Percentiles rank a stretch among this genome's conserved stretches.
Conservation (phyloP, 2,113 vertebrate species). For the Acanthisitta chloris region DNA sequence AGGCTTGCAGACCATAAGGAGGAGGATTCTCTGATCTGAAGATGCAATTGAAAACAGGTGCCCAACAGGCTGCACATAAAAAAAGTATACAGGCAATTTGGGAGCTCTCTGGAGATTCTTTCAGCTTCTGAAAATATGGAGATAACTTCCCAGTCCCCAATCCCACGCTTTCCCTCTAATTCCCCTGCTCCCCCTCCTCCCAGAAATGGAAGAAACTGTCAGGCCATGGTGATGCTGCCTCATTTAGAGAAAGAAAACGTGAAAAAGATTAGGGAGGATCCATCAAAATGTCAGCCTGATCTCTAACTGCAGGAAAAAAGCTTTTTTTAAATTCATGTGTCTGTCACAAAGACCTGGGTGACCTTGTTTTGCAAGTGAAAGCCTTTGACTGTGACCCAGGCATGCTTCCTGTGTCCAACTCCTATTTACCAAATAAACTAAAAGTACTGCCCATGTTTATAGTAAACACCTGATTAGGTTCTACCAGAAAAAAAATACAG, state of each 20-base stretch:
- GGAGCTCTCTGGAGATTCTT: slow-evolving; percentile 69
- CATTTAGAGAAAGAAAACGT: slow-evolving; percentile 50
- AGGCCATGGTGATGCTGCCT: slow-evolving; percentile 17
- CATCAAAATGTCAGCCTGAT: slow-evolving; percentile 52
- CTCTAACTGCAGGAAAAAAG: slow-evolving; percentile 6
- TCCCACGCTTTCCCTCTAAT: background rate
- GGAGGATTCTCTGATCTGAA: slow-evolving; percentile 71
- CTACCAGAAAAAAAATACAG: slow-evolving; percentile 49
- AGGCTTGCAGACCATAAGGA: slow-evolving; percentile 29
- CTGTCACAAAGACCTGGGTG: slow-evolving; percentile 3
- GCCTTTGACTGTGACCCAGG: slow-evolving; percentile 47
- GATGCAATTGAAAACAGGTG: slow-evolving; percentile 80
- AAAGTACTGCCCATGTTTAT: slow-evolving; percentile 86
- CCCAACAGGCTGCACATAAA: slow-evolving; percentile 34
- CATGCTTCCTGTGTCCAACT: slow-evolving; percentile 73
- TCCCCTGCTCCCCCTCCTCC: background rate
- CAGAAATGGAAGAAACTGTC: slow-evolving; percentile 23
- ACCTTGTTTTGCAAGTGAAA: slow-evolving; percentile 72
- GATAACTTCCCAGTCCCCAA: slow-evolving; percentile 39
- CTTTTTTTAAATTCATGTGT: background rate
- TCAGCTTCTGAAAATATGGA: slow-evolving; percentile 69
- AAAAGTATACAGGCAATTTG: slow-evolving; percentile 68
- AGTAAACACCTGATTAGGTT: slow-evolving; percentile 74
- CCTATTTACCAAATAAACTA: slow-evolving; percentile 90
- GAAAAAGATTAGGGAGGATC: slow-evolving; percentile 64